A percentile compares a stretch with the other conserved stretches of the same genome.
Evolutionary conservation across 2,888 invertebrate genomes (phyloP).

Genomic region (Pachycephus smyrnensis): DNA sequence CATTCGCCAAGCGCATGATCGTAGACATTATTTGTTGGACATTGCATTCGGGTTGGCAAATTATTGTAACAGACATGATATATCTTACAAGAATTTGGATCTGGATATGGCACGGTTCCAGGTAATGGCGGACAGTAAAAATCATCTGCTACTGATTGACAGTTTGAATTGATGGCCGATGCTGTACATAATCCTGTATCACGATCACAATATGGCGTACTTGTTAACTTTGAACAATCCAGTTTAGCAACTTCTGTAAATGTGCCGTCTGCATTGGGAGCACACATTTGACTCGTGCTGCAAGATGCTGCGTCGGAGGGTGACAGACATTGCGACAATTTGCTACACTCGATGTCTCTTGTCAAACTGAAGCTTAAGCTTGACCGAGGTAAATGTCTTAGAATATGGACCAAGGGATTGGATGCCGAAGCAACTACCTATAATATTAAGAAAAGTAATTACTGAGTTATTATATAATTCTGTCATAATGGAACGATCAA

Average conservation of each 20-base stretch:
- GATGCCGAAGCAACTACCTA: background rate
- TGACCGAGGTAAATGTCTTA: background rate
- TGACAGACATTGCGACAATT: background rate
- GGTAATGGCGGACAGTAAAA: slow-evolving; percentile 25
- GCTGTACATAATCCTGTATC: slow-evolving; percentile 14
- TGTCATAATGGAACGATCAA: too few relatives aligned
- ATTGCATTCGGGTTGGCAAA: slow-evolving; percentile 13
- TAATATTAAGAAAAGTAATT: background rate
- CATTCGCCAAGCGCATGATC: slow-evolving; percentile 16
- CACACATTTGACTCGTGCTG: slow-evolving; percentile 9
- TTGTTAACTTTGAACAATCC: slow-evolving; percentile 10
- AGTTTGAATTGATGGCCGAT: background rate
- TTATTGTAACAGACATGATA: slow-evolving; percentile 24
- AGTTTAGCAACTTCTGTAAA: slow-evolving; percentile 3
- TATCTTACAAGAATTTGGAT: slow-evolving; percentile 21
- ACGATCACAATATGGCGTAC: slow-evolving; percentile 16
- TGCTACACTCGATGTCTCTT: background rate
- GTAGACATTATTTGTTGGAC: slow-evolving; percentile 30
- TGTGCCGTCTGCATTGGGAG: background rate
- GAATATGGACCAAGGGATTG: background rate
- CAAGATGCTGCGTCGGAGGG: background rate
- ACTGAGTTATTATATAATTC: too few relatives aligned
- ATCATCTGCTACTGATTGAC: background rate
- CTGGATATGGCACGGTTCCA: slow-evolving; percentile 24
- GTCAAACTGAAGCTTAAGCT: background rate